Conservation (phyloP, 2,797 vertebrate species). For the Gymnodraco acuticeps region DNA sequence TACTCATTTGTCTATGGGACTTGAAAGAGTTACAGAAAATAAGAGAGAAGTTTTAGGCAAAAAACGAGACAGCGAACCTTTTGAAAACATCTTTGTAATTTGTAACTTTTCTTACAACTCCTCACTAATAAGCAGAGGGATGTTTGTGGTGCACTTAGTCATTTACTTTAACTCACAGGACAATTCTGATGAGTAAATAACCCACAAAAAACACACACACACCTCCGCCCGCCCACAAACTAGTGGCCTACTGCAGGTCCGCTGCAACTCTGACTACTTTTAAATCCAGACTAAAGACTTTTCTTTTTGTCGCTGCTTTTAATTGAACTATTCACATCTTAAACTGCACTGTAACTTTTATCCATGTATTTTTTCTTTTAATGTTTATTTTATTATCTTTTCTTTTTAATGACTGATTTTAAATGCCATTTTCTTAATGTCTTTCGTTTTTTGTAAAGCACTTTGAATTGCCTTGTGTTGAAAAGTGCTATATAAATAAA, state of each 20-base stretch:
- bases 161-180: conserved; percentile 63
- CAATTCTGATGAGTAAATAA: conserved; percentile 67
- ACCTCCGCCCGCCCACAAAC: conserved; percentile 26
- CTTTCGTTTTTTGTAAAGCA: too few relatives aligned
- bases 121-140: conserved; percentile 45
- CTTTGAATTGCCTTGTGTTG: too few relatives aligned
- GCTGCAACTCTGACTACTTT: too few relatives aligned
- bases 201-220: conserved; percentile 55
- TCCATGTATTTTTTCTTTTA: too few relatives aligned
- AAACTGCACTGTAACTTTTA: too few relatives aligned
- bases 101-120: conserved; percentile 40
- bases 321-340: too few relatives aligned
- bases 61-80: conserved; percentile 7
- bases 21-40: conserved; percentile 8
- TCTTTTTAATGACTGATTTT: too few relatives aligned
- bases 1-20: conserved; percentile 35
- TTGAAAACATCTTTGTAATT: conserved; percentile 48
- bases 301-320: too few relatives aligned
- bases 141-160: conserved; percentile 52
- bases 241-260: conserved; percentile 50
- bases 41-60: neutral
- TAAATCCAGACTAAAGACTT: too few relatives aligned
- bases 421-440: too few relatives aligned
- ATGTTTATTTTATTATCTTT: too few relatives aligned
- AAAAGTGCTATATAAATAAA: too few relatives aligned